These are phyloP conservation scores for Colletes latitarsis DNA, from an alignment of 1,140 invertebrate genomes.

Conservation along the genomic window DNA sequence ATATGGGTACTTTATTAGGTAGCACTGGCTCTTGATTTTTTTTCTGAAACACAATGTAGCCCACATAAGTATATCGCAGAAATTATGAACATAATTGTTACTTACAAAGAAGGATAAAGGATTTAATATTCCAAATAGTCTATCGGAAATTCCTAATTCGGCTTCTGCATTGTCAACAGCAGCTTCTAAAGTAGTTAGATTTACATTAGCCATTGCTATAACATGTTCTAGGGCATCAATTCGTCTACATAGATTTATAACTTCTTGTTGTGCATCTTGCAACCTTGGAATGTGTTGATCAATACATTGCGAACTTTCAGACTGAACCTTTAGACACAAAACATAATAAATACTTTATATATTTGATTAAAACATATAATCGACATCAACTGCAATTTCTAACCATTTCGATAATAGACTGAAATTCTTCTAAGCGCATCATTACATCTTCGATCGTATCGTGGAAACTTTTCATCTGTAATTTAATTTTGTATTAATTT, in stretches of 20 bases:
- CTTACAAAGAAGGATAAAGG: conserved; percentile 68
- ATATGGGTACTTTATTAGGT: conserved; percentile 31
- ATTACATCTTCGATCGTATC: conserved; percentile 69
- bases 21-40: conserved; percentile 58
- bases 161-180: conserved; percentile 70
- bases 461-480: conserved; percentile 65
- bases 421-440: conserved; percentile 71
- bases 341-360: background rate
- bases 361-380: background rate
- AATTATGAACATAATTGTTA: conserved; percentile 1
- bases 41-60: conserved; percentile 55
- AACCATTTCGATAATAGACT: conserved; percentile 73
- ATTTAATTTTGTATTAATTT: conserved; percentile 6
- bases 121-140: conserved; percentile 70
- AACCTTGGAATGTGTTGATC: conserved; percentile 65
- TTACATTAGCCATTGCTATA: conserved; percentile 66
- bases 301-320: conserved; percentile 63
- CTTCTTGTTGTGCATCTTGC: conserved; percentile 54
- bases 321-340: conserved; percentile 62
- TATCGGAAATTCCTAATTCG: conserved; percentile 69
- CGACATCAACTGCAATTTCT: background rate
- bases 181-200: conserved; percentile 65
- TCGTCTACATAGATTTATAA: conserved; percentile 60
- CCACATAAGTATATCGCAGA: background rate
- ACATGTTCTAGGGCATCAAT: conserved; percentile 70